Percentiles rank a stretch among this genome's conserved stretches.
These are phyloP conservation scores for Lathamus discolor DNA, from an alignment of 2,113 vertebrate species.

Conservation along the genomic window DNA sequence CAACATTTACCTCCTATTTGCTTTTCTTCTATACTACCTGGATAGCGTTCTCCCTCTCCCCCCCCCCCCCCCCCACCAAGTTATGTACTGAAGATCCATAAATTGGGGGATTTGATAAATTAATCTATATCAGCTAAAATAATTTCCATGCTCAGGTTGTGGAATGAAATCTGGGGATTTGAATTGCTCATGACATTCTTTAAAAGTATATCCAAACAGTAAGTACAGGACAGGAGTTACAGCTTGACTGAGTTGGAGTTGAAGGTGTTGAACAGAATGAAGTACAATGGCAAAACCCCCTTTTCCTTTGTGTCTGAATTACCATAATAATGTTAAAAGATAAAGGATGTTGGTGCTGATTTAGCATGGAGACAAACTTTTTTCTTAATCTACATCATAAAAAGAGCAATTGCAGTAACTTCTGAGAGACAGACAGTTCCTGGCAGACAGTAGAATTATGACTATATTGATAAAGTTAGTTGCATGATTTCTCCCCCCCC, in stretches of 20 bases:
- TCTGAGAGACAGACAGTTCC: background rate
- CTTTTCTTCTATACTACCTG: background rate
- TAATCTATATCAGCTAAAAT: background rate
- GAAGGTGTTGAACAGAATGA: background rate
- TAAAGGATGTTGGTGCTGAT: background rate
- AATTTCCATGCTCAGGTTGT: background rate
- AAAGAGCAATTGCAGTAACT: background rate
- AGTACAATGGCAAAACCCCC: background rate
- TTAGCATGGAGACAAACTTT: background rate
- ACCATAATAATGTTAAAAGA: background rate
- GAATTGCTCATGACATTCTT: background rate
- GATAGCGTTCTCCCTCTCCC: background rate
- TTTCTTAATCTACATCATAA: background rate
- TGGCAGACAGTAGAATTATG: background rate
- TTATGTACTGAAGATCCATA: background rate
- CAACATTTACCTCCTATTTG: background rate
- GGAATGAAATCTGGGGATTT: background rate
- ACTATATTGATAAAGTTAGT: background rate
- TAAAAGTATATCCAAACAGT: background rate
- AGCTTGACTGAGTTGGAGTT: background rate
- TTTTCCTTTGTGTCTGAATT: background rate
- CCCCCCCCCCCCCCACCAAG: accelerated
- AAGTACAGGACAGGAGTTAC: background rate
- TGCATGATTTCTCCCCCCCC: background rate
- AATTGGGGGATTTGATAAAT: background rate